Evolutionary conservation across 1,140 invertebrate genomes (phyloP).

Genomic region (Arion vulgaris): DNA sequence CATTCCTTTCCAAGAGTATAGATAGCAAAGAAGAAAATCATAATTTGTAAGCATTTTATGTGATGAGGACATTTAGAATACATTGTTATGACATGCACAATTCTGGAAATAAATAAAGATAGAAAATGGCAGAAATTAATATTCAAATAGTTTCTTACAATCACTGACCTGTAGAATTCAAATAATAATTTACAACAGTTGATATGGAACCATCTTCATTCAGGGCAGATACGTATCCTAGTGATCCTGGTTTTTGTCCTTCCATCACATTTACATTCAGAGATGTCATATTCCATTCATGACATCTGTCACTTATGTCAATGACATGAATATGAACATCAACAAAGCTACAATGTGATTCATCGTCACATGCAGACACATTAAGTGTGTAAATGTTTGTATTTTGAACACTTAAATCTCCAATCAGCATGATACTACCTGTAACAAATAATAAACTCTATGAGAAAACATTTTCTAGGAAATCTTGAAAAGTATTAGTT

Average conservation of each 20-base stretch:
- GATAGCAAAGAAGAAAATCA: no score
- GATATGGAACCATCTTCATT: conserved; percentile 47
- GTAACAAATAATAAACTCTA: conserved; percentile 15
- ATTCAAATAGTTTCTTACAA: no score
- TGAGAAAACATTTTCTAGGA: no score
- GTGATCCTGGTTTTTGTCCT: conserved; percentile 46
- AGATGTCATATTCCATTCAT: conserved; percentile 84
- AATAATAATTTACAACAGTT: conserved; percentile 41
- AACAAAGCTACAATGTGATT: conserved; percentile 9
- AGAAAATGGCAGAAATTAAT: no score
- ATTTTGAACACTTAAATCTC: conserved; percentile 48
- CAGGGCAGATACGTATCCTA: conserved; percentile 41
- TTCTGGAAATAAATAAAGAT: no score
- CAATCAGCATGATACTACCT: conserved; percentile 48
- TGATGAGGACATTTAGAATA: no score
- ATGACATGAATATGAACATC: conserved; percentile 44
- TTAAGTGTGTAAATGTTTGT: conserved; percentile 40
- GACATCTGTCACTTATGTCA: conserved; percentile 79
- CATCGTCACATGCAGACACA: conserved; percentile 46
- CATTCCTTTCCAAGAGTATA: no score
- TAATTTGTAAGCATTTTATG: no score
- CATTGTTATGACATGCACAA: no score
- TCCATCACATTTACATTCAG: conserved; percentile 89
- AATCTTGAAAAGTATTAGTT: no score
- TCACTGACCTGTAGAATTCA: conserved; percentile 48